phyloP scores from a whole-genome alignment of 1,140 invertebrate species.

The Bombus sibiricus region DNA sequence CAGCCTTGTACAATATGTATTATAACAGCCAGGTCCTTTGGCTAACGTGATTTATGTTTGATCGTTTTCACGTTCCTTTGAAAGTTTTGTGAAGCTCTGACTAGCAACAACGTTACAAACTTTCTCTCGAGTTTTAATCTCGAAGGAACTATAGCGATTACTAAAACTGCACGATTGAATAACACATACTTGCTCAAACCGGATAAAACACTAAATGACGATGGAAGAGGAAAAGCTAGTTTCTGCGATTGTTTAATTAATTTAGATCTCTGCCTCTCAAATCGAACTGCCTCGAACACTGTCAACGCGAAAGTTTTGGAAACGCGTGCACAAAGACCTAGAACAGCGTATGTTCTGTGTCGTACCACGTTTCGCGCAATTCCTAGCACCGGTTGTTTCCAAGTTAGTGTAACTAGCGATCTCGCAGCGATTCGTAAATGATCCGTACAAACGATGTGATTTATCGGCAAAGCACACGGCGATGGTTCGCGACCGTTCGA shows the following conservation, averaged over 20 bases:
- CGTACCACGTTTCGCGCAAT: neutral
- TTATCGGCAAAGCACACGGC: slow-evolving; percentile 6
- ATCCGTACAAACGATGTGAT: slow-evolving; percentile 42
- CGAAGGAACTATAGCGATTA: too few relatives aligned
- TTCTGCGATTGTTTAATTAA: too few relatives aligned
- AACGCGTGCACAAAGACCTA: neutral
- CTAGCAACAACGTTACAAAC: neutral
- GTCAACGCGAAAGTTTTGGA: neutral
- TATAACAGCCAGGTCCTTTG: neutral
- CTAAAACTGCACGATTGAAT: too few relatives aligned
- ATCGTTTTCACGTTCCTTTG: neutral
- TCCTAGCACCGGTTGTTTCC: neutral
- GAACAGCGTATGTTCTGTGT: neutral
- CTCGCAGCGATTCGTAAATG: slow-evolving; percentile 19
- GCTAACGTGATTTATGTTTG: neutral
- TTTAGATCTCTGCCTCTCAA: neutral
- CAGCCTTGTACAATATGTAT: neutral
- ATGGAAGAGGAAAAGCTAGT: too few relatives aligned
- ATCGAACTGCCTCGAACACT: neutral
- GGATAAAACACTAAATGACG: too few relatives aligned
- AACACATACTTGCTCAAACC: too few relatives aligned
- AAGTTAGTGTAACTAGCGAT: neutral
- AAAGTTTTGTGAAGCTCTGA: neutral
- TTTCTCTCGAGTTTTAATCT: neutral
- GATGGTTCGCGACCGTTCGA: neutral